Evolutionary conservation across 2,113 vertebrate genomes (phyloP), one percentile per base, ranked within the genome.

Genomic region (Tichodroma muraria): DNA sequence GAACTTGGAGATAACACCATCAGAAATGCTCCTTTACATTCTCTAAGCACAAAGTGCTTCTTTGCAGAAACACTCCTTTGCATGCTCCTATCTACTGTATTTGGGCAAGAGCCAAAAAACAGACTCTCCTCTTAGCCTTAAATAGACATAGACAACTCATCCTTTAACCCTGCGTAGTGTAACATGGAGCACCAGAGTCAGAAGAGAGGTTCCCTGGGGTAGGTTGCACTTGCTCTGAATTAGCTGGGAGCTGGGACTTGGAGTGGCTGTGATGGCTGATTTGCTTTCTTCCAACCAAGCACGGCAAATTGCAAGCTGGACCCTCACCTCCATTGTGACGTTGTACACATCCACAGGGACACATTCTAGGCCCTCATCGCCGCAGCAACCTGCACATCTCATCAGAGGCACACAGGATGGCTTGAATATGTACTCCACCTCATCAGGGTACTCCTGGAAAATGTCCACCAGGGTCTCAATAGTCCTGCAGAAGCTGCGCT

Each of bases 391-490:
- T 1, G 98, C 99, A 31, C 99, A 99, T 91, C 99, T 98, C 96
- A 98, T 98, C 89, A 99, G 97, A 91, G 99, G 98, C 90, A 99
- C 99, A 30, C 99, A 99, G 96, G 99, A 99, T 1, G 99, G 99
- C 97, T 99, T 99, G 97, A 99, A 99, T 97, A 99, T 99, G 96
- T 98, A 98, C 94, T 99, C 99, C 63, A 99, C 98, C 92, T 99
- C 99, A 30, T 99, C 99, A 0, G 99, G 99, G 79, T 99, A 99
- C 96, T 99, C 99, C 97, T 99, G 98, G 95, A 99, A 98, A 96
- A 99, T 99, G 95, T 99, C 99, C 96, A 99, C 99, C 97, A 99
- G 98, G 82, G 98, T 97, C 97, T 99, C 99, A 54, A 99, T 98
- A 6, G 99, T 98, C 95, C 98, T 98, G 97, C 99, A 99, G 96